Base-by-base conservation (phyloP, 2,888 invertebrate genomes). In the Xanthia togata region DNA sequence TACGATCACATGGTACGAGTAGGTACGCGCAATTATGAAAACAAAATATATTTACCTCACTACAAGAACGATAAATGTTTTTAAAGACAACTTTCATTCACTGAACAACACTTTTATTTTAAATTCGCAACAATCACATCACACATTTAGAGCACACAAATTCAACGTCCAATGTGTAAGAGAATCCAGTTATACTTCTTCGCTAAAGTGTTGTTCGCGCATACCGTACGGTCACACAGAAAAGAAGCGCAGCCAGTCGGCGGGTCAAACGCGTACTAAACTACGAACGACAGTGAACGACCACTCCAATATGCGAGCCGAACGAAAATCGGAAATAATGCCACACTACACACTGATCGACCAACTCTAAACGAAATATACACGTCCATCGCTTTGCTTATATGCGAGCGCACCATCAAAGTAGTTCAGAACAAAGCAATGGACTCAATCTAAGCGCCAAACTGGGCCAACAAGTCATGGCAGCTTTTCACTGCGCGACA, bases 181-280 rank as follows among this genome's bases (percentile, higher is more conserved):
- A 82, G 78, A 81, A 81, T 84, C 74, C 83, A 83, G 82, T 85
- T 85, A 67, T 62, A 65, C 44, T 62, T 68, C 75, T 85, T 79
- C 82, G 83, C 63, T 57, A 77, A 76, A 81, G 77, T 79, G 79
- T 76, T 79, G 81, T 76, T 78, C 76, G 47, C 70, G 78, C 64
- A 64, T 73, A 77, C 63, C 62, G 67, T 70, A 63, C 73, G 53
- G 53, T 70, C 62, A 41, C 73, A 73, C 65, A 68, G 55, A 41
- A 26, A 65, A 83, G 59, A 78, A 78, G 84, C 82, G 81, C 85
- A 76, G 67, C 81, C 76, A 68, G 79, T 75, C 55, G 63, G 79
- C 87, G 76, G 77, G 84, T 79, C 84, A 80, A 83, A 82, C 87
- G 79, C 85, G 80, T 68, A 87, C 87, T 88, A 87, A 86, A 86